Base-by-base conservation (phyloP, 2,797 vertebrate species). In the Hippoglossus hippoglossus region DNA sequence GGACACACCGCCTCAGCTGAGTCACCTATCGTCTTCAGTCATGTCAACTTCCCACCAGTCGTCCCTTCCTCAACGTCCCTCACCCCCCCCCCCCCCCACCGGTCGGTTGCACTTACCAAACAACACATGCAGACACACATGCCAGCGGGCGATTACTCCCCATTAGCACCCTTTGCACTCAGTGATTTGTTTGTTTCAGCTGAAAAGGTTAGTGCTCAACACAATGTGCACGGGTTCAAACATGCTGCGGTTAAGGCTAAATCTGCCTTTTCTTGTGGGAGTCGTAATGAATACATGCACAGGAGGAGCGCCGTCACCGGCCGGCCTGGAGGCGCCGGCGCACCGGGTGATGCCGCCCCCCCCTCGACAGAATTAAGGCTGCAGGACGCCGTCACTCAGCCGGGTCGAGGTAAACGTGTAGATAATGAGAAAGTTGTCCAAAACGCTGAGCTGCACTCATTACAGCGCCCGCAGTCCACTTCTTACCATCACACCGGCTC, bases 131-230 rank as follows among this genome's bases (percentile, higher is more conserved):
- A 82, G 84, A 81, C 53, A 77, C 60, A 82, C 65, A 73, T 13
- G 24, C 56, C 47, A 36, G 53, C 16, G 12, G 71, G 75, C 60
- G 61, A 71, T 70, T 63, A 79, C 67, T 82, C 70, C 81, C 76
- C 47, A 79, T 91, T 90, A 86, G 86, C 70, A 5, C 41, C 44
- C 39, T 70, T 59, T 53, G 41, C 56, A 26, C 75, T 82, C 83
- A 72, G 75, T 84, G 82, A 89, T 91, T 88, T 91, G 89, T 94
- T 90, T 91, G 88, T 83, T 87, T 91, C 75, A 65, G 80, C 74
- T 84, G 68, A 75, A 91, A 88, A 92, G 90, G 87, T 93, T 93
- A 91, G 80, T 51, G 81, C 80, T 84, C 51, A 9, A 77, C 78
- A 78, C 67, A 70, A 89, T 73, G 77, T 24, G 63, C 60, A 71